A percentile compares a stretch with the other conserved stretches of the same genome.
These are phyloP conservation scores for Hylaea fasciaria DNA, from an alignment of 2,888 invertebrate genomes.

Conservation along the genomic window DNA sequence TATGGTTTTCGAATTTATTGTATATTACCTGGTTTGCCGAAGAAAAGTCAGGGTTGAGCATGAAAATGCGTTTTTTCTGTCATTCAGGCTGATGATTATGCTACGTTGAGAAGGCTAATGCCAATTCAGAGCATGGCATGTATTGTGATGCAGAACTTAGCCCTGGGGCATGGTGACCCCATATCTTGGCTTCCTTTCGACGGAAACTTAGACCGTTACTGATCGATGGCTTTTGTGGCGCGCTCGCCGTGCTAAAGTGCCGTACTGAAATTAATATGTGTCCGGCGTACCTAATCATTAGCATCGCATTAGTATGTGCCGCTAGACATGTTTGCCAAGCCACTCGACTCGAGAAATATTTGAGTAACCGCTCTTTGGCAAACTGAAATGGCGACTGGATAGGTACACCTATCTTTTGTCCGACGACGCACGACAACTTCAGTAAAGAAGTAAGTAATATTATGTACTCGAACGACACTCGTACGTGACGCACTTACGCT, in stretches of 20 bases:
- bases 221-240: constrained; percentile 63
- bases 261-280: constrained; percentile 80
- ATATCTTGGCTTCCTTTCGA: constrained; percentile 59
- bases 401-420: constrained; percentile 40
- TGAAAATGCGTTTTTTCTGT: no score
- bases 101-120: no score
- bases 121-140: neutral
- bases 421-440: constrained; percentile 11
- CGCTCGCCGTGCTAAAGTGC: constrained; percentile 66
- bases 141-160: constrained; percentile 42
- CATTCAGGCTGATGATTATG: no score
- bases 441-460: neutral
- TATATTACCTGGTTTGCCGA: no score
- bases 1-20: no score
- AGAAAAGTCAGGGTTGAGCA: no score
- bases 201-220: constrained; percentile 65
- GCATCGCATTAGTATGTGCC: constrained; percentile 79
- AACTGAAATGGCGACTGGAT: constrained; percentile 46
- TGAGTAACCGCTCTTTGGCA: constrained; percentile 66
- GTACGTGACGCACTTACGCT: constrained; percentile 1
- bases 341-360: constrained; percentile 69
- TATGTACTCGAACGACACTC: constrained; percentile 1
- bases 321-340: constrained; percentile 68
- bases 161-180: constrained; percentile 42
- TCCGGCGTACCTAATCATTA: constrained; percentile 71